Base-by-base conservation (phyloP, 2,113 vertebrate genomes). In the Lepus americanus region DNA sequence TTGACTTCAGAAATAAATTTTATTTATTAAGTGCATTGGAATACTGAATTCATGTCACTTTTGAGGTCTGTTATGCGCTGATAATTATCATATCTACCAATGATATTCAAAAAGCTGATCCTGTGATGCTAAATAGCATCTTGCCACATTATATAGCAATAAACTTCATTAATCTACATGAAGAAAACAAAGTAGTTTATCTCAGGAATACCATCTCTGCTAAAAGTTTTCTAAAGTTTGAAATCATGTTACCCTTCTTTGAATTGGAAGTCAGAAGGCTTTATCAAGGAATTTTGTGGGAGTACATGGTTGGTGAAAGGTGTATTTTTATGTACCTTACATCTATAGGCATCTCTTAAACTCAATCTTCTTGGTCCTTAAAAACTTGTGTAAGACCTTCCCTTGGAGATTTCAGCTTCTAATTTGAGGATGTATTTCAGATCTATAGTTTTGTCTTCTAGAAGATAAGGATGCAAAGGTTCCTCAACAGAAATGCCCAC, bases 361-460 rank as follows among this genome's bases (percentile, higher is more conserved):
- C 69, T 90, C 55, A 51, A 29, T 84, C 67, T 44, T 95, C 79
- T 89, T 88, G n/a, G 66, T 78, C 72, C 90, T 92, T 51, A 90
- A 83, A 90, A 84, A 20, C 78, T 95, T 92, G 23, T 59, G 92
- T 76, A 70, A 33, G 89, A 90, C 27, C 27, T 88, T 31, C 17
- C 23, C 49, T 90, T 66, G 61, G 64, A 88, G 63, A 67, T 81
- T 55, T 88, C 87, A 85, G 67, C 69, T 88, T 85, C 33, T 76
- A 81, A 87, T 80, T 59, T 87, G 27, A 86, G 85, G 85, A 74
- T 92, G 55, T 96, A 67, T 85, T 97, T 96, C 44, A 77, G 73
- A 85, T 94, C 31, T 44, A 4, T 72, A 29, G 61, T 94, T 86
- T 53, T 16, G 0, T 97, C 90, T 92, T 74, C 33, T 49, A 93